phyloP scores from a whole-genome alignment of 2,113 vertebrate genomes.

The Pheucticus melanocephalus region DNA sequence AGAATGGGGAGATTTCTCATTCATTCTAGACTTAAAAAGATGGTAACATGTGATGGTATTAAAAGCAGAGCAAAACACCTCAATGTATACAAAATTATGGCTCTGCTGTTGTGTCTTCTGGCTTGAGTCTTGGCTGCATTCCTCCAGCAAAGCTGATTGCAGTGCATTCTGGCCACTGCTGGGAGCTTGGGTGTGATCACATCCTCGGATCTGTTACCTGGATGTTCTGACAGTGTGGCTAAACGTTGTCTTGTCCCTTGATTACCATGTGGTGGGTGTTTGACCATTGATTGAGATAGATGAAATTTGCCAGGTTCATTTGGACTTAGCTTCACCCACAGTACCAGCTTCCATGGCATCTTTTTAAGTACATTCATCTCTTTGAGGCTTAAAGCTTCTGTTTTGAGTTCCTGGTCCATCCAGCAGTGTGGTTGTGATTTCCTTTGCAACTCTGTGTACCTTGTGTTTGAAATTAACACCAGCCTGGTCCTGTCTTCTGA shows the following conservation, averaged over 20 bases:
- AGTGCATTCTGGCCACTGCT: background rate
- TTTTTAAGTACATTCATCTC: background rate
- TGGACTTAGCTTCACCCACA: background rate
- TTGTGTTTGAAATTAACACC: background rate
- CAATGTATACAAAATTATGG: background rate
- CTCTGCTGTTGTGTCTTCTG: background rate
- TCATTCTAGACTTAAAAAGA: background rate
- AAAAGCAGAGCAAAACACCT: background rate
- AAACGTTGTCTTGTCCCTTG: background rate
- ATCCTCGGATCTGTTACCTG: background rate
- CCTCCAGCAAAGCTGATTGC: background rate
- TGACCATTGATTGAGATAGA: background rate
- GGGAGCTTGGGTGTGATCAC: background rate
- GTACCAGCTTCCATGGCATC: fast-evolving
- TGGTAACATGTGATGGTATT: background rate
- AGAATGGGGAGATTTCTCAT: background rate
- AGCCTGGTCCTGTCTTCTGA: background rate
- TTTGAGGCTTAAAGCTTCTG: background rate
- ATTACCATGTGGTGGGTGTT: background rate
- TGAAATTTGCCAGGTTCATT: background rate
- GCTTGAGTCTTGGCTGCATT: background rate
- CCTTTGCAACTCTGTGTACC: background rate
- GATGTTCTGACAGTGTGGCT: background rate
- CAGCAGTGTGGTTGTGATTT: background rate
- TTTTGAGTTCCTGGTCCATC: background rate